Evolutionary conservation across 1,140 invertebrate species (phyloP).

Genomic region (Drosophila sucinea): DNA sequence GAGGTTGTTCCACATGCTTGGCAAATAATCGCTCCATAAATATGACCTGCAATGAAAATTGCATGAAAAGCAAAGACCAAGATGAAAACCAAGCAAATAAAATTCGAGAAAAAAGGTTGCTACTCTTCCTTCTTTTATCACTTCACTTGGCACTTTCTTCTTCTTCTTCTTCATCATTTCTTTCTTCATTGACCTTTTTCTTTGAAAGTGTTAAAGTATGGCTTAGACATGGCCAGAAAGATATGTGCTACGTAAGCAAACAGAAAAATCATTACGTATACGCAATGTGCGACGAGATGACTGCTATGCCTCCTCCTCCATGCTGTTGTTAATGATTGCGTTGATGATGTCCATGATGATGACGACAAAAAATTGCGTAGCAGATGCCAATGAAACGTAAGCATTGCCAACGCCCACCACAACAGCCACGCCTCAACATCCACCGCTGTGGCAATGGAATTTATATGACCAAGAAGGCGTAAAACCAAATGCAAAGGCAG

Average conservation of each 20-base stretch:
- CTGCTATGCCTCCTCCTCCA: background rate
- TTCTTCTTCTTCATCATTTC: background rate
- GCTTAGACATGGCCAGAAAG: slow-evolving; percentile 31
- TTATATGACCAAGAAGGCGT: slow-evolving; percentile 42
- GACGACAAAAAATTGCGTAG: slow-evolving; percentile 64
- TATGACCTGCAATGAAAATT: slow-evolving; percentile 56
- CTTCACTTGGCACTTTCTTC: background rate
- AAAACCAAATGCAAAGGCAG: slow-evolving; percentile 31
- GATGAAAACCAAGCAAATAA: slow-evolving; percentile 53
- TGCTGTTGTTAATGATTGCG: too few relatives aligned
- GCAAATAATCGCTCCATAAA: slow-evolving; percentile 72
- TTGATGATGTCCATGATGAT: slow-evolving; percentile 14
- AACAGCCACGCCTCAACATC: slow-evolving; percentile 33
- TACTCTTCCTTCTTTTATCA: background rate
- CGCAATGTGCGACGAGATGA: slow-evolving; percentile 41
- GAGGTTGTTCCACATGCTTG: slow-evolving; percentile 14
- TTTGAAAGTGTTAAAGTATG: slow-evolving; percentile 26
- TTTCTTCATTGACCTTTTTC: slow-evolving; percentile 8
- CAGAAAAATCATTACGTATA: slow-evolving; percentile 63
- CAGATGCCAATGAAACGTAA: slow-evolving; percentile 73
- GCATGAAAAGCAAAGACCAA: slow-evolving; percentile 38
- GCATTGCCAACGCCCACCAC: slow-evolving; percentile 53
- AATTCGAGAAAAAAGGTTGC: slow-evolving; percentile 50
- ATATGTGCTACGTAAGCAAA: slow-evolving; percentile 66
- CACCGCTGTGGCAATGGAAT: slow-evolving; percentile 30